Base-by-base conservation (phyloP, 64 coral and sea anemone genomes). In the Actinia tenebrosa region DNA sequence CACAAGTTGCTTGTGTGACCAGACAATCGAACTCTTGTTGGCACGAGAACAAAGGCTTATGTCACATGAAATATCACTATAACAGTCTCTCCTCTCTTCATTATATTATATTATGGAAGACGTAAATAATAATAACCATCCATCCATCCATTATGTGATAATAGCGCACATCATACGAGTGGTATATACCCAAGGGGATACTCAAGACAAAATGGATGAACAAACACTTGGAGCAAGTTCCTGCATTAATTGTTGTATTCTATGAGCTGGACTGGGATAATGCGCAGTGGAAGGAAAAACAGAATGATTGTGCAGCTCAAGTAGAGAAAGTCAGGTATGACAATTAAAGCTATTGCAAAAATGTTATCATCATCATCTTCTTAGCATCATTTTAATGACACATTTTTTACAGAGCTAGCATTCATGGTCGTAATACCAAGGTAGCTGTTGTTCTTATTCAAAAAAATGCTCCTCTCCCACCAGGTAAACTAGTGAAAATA, bases 381-480 rank as follows among this genome's bases (percentile, higher is more conserved):
- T 58, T 16, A 58, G 1, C 56, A 58, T 58, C 56, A 58, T 58
- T 11, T 37, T 37, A 37, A 37, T 37, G 30, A 37, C 0, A 30
- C 10, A 30, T 27, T 11, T 42, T 10, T 79, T 10, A 0, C 46
- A 99, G 97, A 56, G 77, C 84, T 45, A 93, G 86, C 58, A 88
- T 99, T 16, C 90, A 99, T 62, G 97, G 94, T 27, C 93, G 94
- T 62, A 95, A 94, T 66, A 99, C 93, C n/a, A 92, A 94, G 46
- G 97, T 99, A 27, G 97, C 97, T 66, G 97, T 99, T 19, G 97
- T 99, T 22, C 91, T 99, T 16, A 95, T 99, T 61, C 97, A 99
- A 79, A 99, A 99, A 68, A 99, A 99, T 93, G 93, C 97, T 53
- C 97, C 97, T 13, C 54, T 99, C 15, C 97, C 97, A 66, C 90